Conservation (phyloP, 64 coral and sea anemone species). For the Montipora cactus region DNA sequence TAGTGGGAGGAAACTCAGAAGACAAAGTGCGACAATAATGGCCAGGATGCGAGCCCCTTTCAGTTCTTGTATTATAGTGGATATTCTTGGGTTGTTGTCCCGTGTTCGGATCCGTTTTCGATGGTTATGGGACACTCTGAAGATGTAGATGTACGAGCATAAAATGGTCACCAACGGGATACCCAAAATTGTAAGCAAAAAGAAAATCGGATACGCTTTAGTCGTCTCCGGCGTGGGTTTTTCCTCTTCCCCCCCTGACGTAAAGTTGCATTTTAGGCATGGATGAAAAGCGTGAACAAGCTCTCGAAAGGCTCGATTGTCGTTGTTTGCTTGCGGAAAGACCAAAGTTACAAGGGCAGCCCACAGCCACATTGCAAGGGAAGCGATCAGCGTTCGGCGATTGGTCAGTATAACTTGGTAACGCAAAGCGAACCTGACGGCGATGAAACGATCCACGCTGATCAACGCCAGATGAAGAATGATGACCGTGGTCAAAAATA, state of each 20-base stretch:
- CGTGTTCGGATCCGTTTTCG: conserved; percentile 1
- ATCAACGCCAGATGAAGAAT: conserved; percentile 22
- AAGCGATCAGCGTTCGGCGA: conserved; percentile 6
- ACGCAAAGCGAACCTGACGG: not conserved
- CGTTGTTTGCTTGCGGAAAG: not conserved
- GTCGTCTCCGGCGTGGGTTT: too few relatives aligned
- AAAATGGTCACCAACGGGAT: not conserved
- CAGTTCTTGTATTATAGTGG: not conserved
- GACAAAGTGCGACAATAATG: conserved; percentile 9
- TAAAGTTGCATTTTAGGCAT: not conserved
- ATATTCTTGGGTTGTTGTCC: not conserved
- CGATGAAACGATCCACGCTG: conserved; percentile 16
- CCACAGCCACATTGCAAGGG: not conserved
- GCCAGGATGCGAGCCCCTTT: not conserved
- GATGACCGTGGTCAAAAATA: not conserved
- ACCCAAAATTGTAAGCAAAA: not conserved
- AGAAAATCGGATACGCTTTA: not conserved
- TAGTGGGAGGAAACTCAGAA: not conserved
- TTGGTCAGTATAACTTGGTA: conserved; percentile 11
- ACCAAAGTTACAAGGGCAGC: not conserved
- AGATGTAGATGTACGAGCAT: not conserved
- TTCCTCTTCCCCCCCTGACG: too few relatives aligned
- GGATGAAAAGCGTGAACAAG: not conserved
- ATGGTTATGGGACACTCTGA: not conserved
- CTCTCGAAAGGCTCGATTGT: too few relatives aligned